Evolutionary conservation across 2,113 vertebrate species (phyloP).

Genomic region (Centropus unirufus): DNA sequence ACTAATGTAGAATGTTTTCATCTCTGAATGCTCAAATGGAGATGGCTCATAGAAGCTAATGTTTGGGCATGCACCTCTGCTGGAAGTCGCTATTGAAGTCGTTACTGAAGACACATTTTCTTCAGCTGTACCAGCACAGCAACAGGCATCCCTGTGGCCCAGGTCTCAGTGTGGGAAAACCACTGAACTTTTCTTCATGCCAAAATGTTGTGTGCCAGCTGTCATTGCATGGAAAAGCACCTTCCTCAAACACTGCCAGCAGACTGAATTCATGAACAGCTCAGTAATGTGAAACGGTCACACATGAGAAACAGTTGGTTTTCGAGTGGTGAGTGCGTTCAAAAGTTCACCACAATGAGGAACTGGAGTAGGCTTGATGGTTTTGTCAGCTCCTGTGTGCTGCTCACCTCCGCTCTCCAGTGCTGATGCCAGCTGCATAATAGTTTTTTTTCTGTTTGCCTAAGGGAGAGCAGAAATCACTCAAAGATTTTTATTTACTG

Average conservation of each 20-base stretch:
- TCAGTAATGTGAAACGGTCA: background rate
- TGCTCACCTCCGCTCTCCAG: background rate
- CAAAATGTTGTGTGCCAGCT: background rate
- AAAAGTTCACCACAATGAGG: background rate
- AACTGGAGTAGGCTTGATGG: background rate
- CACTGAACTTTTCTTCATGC: background rate
- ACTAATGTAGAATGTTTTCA: slow-evolving; percentile 26
- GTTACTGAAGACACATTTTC: background rate
- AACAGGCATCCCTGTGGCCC: background rate
- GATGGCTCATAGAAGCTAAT: background rate
- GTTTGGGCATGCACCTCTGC: background rate
- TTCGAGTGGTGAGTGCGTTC: background rate
- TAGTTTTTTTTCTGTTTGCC: background rate
- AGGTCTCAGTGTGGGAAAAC: background rate
- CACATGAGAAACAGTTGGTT: background rate
- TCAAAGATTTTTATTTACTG: background rate
- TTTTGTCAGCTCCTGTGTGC: background rate
- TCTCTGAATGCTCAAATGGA: background rate
- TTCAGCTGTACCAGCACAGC: background rate
- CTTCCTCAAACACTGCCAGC: background rate
- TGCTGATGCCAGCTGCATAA: background rate
- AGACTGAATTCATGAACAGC: background rate
- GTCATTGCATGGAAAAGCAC: background rate
- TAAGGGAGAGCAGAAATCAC: background rate
- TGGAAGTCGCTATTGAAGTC: background rate